Evolutionary conservation across 2,888 invertebrate genomes (phyloP).

Genomic region (Conistra vaccinii): DNA sequence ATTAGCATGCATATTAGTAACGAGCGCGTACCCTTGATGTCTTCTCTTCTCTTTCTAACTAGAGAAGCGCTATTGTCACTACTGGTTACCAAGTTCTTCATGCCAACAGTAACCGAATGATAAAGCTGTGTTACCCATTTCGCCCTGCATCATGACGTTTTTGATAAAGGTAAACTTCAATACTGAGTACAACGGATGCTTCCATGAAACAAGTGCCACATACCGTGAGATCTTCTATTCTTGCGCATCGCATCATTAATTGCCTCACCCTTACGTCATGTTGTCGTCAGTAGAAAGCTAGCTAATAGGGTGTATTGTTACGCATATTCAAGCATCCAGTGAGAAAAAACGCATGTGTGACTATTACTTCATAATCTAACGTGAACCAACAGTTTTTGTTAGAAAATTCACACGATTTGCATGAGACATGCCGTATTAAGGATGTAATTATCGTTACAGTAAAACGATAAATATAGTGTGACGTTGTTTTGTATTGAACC

Average conservation of each 20-base stretch:
- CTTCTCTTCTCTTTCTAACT: too few species aligned
- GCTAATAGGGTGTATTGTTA: conserved; percentile 58
- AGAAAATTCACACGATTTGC: conserved; percentile 64
- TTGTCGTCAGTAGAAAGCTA: conserved; percentile 57
- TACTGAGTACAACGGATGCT: conserved; percentile 14
- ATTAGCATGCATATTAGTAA: too few species aligned
- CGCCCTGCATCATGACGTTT: not conserved
- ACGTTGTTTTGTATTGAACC: conserved; percentile 23
- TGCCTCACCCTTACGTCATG: conserved; percentile 58
- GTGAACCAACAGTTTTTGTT: conserved; percentile 57
- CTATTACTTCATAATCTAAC: conserved; percentile 58
- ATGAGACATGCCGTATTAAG: conserved; percentile 54
- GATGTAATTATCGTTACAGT: conserved; percentile 59
- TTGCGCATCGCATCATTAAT: conserved; percentile 44
- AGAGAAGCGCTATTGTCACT: too few species aligned
- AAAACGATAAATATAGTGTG: conserved; percentile 57
- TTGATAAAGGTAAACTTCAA: conserved; percentile 1
- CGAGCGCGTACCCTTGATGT: too few species aligned
- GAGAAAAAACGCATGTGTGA: conserved; percentile 60
- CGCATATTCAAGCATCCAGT: conserved; percentile 57
- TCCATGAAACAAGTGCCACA: conserved; percentile 1
- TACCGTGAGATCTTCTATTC: conserved; percentile 47
- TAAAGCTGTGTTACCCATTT: not conserved
- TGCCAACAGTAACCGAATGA: not conserved
- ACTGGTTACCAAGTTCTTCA: not conserved